Conservation (phyloP, 2,113 vertebrate genomes). For the Odobenus rosmarus region DNA sequence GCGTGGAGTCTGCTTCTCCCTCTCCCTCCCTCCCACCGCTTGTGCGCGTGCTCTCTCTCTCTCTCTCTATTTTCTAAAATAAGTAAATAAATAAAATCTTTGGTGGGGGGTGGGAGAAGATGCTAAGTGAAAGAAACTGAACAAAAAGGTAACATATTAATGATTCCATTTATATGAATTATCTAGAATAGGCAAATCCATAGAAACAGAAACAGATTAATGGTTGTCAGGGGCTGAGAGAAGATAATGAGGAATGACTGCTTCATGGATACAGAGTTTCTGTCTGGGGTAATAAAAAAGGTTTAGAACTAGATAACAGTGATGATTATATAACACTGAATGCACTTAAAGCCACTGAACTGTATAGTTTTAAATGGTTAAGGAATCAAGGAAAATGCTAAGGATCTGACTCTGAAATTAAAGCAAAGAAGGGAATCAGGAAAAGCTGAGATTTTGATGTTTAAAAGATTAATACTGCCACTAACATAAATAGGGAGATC, state of each 20-base stretch:
- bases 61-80: neutral
- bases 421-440: neutral
- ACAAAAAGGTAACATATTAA: neutral
- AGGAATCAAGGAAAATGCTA: neutral
- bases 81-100: neutral
- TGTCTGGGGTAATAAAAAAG: neutral
- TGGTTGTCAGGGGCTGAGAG: neutral
- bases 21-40: neutral
- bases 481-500: neutral
- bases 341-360: neutral
- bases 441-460: neutral
- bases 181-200: neutral
- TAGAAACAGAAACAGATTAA: neutral
- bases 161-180: neutral
- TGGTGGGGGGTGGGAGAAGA: neutral
- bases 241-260: neutral
- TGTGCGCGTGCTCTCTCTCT: neutral
- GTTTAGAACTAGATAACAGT: neutral
- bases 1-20: neutral
- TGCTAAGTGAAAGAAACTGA: neutral
- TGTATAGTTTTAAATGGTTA: neutral
- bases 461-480: neutral
- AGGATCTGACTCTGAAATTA: neutral
- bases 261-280: neutral
- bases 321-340: neutral